Base-by-base conservation (phyloP, 2,797 vertebrate species). In the Sciaenops ocellatus region DNA sequence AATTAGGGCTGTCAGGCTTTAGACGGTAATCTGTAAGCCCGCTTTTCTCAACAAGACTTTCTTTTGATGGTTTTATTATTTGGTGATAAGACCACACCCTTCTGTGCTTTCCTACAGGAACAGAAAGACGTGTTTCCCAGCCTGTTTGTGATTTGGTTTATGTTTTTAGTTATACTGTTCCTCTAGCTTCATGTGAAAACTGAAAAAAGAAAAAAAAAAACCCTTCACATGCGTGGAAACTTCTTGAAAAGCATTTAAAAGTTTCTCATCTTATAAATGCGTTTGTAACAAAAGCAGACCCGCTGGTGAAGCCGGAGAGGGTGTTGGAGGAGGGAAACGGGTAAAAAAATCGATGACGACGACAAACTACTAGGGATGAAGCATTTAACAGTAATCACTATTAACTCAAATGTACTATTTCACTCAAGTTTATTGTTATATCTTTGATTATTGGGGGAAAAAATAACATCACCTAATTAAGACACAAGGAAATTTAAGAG, bases 241-340 rank as follows among this genome's bases (percentile, higher is more conserved):
- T 10, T 65, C 18, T 18, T 44, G 9, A 38, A 41, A 10, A 15
- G 28, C 41, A 20, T 17, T 17, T 69, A 20, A 5, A 57, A 38
- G 41, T 61, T 52, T n/a, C 59, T 75, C 7, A 3, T 42, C n/a
- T 50, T 34, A 42, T 4, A 17, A 42, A 38, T 26, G 17, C 20
- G 6, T 73, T 62, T 56, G 28, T 41, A 30, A 57, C 78, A 46
- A 78, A 71, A 63, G 54, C 61, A 4, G 6, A 69, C 13, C 13
- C 13, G 6, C 20, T 1, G 1, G 52, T 52, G 4, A 44, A 20
- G 9, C 17, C 1, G 16, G 17, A 5, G 4, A 3, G 22, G 17
- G 7, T 34, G 34, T 34, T 8, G 34, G 7, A 34, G 42, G 42
- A 44, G 11, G 42, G 11, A 15, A 44, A 44, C 13, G 11, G 41